Evolutionary conservation across 2,797 vertebrate genomes (phyloP).

Genomic region (Oreortyx pictus): DNA sequence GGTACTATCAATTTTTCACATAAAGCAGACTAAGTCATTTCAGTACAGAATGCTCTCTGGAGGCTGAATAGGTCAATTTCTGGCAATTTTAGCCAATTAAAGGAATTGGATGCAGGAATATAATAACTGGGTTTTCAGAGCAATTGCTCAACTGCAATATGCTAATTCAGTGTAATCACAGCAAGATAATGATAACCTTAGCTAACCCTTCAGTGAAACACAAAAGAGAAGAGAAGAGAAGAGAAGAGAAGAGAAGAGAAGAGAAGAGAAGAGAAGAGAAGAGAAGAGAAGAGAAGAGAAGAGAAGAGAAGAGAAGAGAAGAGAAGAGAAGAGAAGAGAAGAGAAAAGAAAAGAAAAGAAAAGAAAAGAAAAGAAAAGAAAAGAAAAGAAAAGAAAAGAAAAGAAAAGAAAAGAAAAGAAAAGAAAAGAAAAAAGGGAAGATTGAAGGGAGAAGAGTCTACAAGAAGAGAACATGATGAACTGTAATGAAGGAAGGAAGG

Average conservation of each 20-base stretch:
- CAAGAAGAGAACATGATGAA: neutral
- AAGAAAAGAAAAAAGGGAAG: neutral
- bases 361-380: too few species aligned
- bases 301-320: too few species aligned
- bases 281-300: too few species aligned
- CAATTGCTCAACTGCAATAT: neutral
- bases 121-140: neutral
- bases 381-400: too few species aligned
- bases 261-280: too few species aligned
- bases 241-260: neutral
- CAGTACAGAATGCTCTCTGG: neutral
- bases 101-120: neutral
- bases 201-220: neutral
- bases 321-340: too few species aligned
- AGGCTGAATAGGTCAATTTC: neutral
- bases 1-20: neutral
- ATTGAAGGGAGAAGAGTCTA: neutral
- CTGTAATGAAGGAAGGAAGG: neutral
- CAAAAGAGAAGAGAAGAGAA: neutral
- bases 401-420: too few species aligned
- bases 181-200: neutral
- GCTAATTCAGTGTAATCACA: neutral
- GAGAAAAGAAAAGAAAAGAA: too few species aligned
- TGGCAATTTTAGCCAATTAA: slow-evolving; percentile 1
- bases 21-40: neutral